A percentile compares a stretch with the other conserved stretches of the same genome.
phyloP scores from a whole-genome alignment of 2,113 vertebrate species.

The Callocephalon fimbriatum region DNA sequence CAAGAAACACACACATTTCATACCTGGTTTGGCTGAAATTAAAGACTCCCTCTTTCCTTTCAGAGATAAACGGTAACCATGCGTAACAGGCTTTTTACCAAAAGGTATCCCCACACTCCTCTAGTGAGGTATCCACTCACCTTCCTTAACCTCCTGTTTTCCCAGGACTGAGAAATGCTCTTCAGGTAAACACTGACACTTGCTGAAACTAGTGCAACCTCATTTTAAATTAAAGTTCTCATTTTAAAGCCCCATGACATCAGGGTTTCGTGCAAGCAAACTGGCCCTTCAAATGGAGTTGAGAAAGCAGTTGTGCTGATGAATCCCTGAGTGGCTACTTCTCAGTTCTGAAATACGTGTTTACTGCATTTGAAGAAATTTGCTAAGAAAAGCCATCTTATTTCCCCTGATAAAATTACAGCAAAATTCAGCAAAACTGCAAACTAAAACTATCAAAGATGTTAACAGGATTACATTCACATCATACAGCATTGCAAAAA shows the following conservation, averaged over 20 bases:
- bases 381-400: not conserved
- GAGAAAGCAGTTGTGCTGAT: not conserved
- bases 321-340: not conserved
- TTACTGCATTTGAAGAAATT: not conserved
- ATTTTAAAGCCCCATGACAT: not conserved
- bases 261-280: not conserved
- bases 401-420: not conserved
- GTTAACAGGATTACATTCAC: not conserved
- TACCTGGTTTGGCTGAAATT: not conserved
- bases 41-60: not conserved
- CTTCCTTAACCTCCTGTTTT: not conserved
- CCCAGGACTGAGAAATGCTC: not conserved
- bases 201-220: not conserved
- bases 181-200: not conserved
- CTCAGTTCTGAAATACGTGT: not conserved
- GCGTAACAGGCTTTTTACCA: not conserved
- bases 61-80: not conserved
- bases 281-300: not conserved
- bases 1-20: rapidly evolving
- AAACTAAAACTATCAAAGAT: not conserved
- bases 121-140: not conserved
- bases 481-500: not conserved
- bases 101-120: not conserved
- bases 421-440: not conserved
- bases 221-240: not conserved